Evolutionary conservation across 1,140 invertebrate genomes (phyloP).

Genomic region (Drosophila nasuta): DNA sequence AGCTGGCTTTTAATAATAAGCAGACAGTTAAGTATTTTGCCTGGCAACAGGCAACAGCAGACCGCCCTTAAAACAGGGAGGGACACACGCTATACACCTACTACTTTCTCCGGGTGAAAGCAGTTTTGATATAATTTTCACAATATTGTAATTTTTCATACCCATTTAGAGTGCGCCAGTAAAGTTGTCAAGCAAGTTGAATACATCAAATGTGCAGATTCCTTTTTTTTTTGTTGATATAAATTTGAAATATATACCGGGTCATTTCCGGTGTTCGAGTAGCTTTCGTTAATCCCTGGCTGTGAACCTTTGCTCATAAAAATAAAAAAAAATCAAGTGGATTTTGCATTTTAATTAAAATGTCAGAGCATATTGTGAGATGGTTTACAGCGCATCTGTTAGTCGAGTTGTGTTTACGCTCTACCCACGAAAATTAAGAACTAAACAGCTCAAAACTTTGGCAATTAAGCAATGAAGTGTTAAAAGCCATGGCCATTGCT

Average conservation of each 20-base stretch:
- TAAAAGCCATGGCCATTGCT: constrained; percentile 18
- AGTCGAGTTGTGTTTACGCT: constrained; percentile 9
- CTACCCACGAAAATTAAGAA: constrained; percentile 23
- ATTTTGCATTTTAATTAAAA: neutral
- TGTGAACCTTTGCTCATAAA: neutral
- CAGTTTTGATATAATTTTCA: constrained; percentile 23
- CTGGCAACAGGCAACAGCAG: constrained; percentile 35
- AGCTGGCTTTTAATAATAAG: constrained; percentile 81
- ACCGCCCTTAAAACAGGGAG: neutral
- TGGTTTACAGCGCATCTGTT: neutral
- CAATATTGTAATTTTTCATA: constrained; percentile 34
- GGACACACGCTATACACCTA: neutral
- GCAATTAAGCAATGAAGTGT: constrained; percentile 54
- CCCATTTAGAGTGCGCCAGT: neutral
- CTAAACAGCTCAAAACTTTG: constrained; percentile 56
- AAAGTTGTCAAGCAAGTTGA: neutral
- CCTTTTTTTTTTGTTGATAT: neutral
- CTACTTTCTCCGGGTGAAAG: neutral
- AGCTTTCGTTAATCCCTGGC: neutral
- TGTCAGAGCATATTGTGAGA: neutral
- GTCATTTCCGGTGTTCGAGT: neutral
- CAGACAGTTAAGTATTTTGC: constrained; percentile 77
- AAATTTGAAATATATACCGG: neutral
- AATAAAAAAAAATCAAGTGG: neutral
- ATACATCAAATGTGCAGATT: no score